Percentiles rank a stretch among this genome's conserved stretches.
Conservation (phyloP, 2,797 vertebrate species). For the Chiroxiphia lanceolata region DNA sequence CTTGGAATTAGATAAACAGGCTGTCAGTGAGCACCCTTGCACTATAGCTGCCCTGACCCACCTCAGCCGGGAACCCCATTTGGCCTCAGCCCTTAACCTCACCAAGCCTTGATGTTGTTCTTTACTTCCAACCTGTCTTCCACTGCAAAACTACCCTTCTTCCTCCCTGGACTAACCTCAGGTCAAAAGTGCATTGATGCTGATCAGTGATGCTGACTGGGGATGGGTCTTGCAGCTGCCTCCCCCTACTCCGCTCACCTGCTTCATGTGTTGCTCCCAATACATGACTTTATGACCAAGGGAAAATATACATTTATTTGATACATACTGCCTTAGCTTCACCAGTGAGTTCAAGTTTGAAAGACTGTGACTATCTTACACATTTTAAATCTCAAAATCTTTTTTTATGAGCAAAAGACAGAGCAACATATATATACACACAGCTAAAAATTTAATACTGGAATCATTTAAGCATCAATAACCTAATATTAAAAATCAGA, state of each 20-base stretch:
- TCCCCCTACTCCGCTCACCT: rapidly evolving
- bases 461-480: not conserved
- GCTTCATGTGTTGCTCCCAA: not conserved
- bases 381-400: not conserved
- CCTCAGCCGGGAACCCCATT: not conserved
- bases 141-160: not conserved
- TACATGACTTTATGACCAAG: not conserved
- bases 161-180: not conserved
- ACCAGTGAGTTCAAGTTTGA: not conserved
- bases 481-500: not conserved
- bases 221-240: not conserved
- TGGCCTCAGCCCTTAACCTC: not conserved
- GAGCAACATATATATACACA: not conserved
- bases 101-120: not conserved
- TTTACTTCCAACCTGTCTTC: not conserved
- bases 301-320: not conserved
- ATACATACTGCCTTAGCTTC: not conserved
- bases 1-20: not conserved
- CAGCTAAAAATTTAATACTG: not conserved
- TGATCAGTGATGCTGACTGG: not conserved
- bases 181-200: not conserved
- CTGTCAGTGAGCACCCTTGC: rapidly evolving
- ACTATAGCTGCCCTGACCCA: not conserved
- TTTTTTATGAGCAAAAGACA: not conserved
- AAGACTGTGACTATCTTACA: not conserved